phyloP scores from a whole-genome alignment of 1,140 invertebrate genomes.

The Medauroidea extradentata region DNA sequence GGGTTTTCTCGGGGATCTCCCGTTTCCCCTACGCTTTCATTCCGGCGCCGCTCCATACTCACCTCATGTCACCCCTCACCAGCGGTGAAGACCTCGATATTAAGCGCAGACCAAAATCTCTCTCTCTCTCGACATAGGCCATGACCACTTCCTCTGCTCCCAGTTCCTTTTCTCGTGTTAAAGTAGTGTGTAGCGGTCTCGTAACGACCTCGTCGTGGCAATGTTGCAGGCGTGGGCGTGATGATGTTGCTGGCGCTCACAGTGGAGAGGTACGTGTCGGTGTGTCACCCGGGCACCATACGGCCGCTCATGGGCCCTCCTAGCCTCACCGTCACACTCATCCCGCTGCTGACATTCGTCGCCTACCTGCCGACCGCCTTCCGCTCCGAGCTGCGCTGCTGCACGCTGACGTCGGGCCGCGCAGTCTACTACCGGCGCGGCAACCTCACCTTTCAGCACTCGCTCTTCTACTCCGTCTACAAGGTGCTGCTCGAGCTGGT shows the following conservation, averaged over 20 bases:
- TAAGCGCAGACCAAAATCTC: no score
- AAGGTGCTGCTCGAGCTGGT: conserved; percentile 34
- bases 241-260: conserved; percentile 76
- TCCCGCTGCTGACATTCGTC: conserved; percentile 57
- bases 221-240: conserved; percentile 61
- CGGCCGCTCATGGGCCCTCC: conserved; percentile 56
- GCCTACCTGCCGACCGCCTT: conserved; percentile 62
- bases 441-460: conserved; percentile 48
- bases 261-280: conserved; percentile 73
- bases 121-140: no score
- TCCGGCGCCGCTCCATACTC: no score
- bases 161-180: no score
- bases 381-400: conserved; percentile 55
- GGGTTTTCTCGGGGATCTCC: no score
- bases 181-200: no score
- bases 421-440: conserved; percentile 55
- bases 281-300: conserved; percentile 68
- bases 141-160: no score
- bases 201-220: no score
- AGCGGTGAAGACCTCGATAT: no score
- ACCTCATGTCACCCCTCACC: no score
- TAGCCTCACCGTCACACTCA: conserved; percentile 54
- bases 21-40: no score
- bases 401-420: conserved; percentile 45
- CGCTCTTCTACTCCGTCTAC: conserved; percentile 49